Base-by-base conservation (phyloP, 2,888 invertebrate species). In the Drosophila monieri region DNA sequence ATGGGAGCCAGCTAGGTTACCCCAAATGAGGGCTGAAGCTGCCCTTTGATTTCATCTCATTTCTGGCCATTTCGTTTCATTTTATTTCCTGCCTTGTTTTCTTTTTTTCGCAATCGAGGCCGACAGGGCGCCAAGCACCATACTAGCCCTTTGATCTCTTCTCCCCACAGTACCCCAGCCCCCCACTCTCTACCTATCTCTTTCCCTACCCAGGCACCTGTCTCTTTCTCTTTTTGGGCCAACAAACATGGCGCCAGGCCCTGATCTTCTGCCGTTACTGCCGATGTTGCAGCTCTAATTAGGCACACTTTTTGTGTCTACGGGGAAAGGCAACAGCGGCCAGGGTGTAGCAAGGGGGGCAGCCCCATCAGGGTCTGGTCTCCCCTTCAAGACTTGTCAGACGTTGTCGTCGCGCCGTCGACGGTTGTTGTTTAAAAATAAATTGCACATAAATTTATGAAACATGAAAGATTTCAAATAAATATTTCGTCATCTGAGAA, bases 381-480 rank as follows among this genome's bases (percentile, higher is more conserved):
- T 58, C 51, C 71, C 64, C 74, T 44, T 62, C 73, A 41, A 41
- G 66, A 53, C 68, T 65, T 74, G 73, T 74, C 59, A 60, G 49
- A 46, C 56, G 47, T 43, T 55, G 59, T 57, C 71, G 71, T 65
- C 62, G 64, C 62, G 71, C 58, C 56, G 62, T 73, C 73, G 65
- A 64, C 62, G 65, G 62, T 64, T 64, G 67, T 58, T 76, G 64
- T 83, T 78, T 86, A 80, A 84, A 85, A 84, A 88, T 88, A 88
- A 85, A 88, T 83, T 79, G 80, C 77, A 76, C 77, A 85, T 85
- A 77, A 83, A 80, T 84, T 80, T 84, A 87, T 87, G 81, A 80
- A 85, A 88, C 84, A 86, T 84, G 86, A 85, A 86, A 85, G 85
- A 85, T 85, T 84, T 88, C 80, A 86, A 74, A 85, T 88, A 85